phyloP scores from a whole-genome alignment of 2,888 invertebrate genomes.

The Eretmocerus hayati region DNA sequence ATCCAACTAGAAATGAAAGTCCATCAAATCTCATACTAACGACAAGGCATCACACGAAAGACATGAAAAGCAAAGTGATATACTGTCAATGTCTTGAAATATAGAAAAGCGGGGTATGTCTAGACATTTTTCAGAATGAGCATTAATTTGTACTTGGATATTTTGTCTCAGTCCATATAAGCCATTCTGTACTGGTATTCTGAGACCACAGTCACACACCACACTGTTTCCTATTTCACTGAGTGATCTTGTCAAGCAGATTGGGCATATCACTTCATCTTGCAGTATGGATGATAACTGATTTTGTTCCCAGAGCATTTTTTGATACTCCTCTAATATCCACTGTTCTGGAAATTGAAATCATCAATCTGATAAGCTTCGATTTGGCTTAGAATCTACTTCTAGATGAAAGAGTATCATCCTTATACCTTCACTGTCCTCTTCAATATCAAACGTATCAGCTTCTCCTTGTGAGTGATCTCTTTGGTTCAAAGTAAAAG shows the following conservation, averaged over 20 bases:
- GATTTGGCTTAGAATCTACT: no score
- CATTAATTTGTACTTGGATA: slow-evolving; percentile 29
- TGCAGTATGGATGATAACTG: slow-evolving; percentile 29
- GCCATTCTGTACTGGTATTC: slow-evolving; percentile 26
- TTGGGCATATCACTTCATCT: slow-evolving; percentile 41
- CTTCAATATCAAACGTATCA: slow-evolving; percentile 16
- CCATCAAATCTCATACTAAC: no score
- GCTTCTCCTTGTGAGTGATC: slow-evolving; percentile 4
- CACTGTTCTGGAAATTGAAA: slow-evolving; percentile 35
- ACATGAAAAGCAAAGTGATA: slow-evolving; percentile 18
- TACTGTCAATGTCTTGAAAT: slow-evolving; percentile 13
- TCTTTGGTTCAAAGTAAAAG: slow-evolving; percentile 2
- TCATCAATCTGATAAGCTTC: no score
- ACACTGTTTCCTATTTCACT: slow-evolving; percentile 25
- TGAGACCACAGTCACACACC: slow-evolving; percentile 36
- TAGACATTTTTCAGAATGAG: slow-evolving; percentile 32
- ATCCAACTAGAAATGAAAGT: no score
- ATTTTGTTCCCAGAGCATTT: slow-evolving; percentile 34
- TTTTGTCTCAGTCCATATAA: slow-evolving; percentile 30
- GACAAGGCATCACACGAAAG: slow-evolving; percentile 18
- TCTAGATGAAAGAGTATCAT: no score
- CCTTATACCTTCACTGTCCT: slow-evolving; percentile 16
- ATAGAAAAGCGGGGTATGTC: slow-evolving; percentile 26
- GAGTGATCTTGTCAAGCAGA: slow-evolving; percentile 39
- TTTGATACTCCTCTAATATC: slow-evolving; percentile 42